phyloP scores from a whole-genome alignment of 2,888 invertebrate genomes.

The Mesoligia furuncula region DNA sequence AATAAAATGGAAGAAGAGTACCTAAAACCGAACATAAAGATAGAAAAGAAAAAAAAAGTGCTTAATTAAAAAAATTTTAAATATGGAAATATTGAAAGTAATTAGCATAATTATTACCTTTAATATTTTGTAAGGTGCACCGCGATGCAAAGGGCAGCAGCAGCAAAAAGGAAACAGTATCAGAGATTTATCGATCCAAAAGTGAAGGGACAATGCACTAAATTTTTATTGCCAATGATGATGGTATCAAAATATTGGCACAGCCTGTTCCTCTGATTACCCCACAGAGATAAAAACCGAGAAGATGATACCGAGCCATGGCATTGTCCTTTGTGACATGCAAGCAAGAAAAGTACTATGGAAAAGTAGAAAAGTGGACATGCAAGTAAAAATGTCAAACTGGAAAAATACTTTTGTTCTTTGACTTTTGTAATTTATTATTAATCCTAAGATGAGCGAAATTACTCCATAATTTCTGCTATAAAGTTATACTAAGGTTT shows the following conservation, averaged over 20 bases:
- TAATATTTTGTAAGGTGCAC: constrained; percentile 31
- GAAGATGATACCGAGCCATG: constrained; percentile 6
- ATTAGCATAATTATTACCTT: constrained; percentile 18
- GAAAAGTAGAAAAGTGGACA: not conserved
- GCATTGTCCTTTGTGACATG: constrained; percentile 45
- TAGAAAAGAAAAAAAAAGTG: not conserved
- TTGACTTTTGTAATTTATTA: not conserved
- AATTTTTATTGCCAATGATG: constrained; percentile 41
- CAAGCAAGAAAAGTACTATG: not conserved
- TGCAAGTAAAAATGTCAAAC: constrained; percentile 27
- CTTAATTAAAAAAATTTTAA: not conserved
- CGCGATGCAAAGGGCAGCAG: constrained; percentile 34
- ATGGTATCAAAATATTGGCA: constrained; percentile 11
- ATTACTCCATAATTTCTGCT: not conserved
- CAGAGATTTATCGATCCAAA: constrained; percentile 51
- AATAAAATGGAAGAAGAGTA: not conserved
- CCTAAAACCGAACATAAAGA: not conserved
- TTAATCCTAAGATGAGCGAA: not conserved
- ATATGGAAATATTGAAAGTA: not conserved
- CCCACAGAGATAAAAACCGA: constrained; percentile 12
- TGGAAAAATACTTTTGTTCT: not conserved
- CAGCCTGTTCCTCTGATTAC: constrained; percentile 13
- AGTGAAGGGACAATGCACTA: constrained; percentile 58
- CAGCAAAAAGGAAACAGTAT: constrained; percentile 14
- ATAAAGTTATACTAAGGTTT: not conserved